Conservation (phyloP, 2,888 invertebrate genomes). For the Drosophila atroscutellata region DNA sequence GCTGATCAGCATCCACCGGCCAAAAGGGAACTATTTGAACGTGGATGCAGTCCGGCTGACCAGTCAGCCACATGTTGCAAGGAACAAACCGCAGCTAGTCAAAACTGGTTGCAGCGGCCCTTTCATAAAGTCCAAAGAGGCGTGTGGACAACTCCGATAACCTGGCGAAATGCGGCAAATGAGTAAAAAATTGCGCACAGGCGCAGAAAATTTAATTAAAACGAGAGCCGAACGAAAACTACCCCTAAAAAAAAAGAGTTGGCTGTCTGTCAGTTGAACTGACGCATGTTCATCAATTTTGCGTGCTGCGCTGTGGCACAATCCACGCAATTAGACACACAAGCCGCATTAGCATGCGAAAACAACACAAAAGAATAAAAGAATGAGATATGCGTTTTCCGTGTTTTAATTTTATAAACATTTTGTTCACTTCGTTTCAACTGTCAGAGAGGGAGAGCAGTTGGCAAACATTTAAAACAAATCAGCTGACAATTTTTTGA, state of each 20-base stretch:
- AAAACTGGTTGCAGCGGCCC: conserved; percentile 38
- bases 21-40: background rate
- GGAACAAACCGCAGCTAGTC: conserved; percentile 41
- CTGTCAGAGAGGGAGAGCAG: background rate
- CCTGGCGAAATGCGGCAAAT: conserved; percentile 53
- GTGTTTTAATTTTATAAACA: conserved; percentile 32
- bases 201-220: conserved; percentile 80
- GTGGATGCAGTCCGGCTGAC: conserved; percentile 32
- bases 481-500: background rate
- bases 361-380: conserved; percentile 39
- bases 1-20: conserved; percentile 13
- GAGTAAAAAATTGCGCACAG: conserved; percentile 74
- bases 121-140: conserved; percentile 23
- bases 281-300: conserved; percentile 79
- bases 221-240: conserved; percentile 28
- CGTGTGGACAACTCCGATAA: conserved; percentile 39
- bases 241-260: conserved; percentile 43
- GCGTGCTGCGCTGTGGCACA: conserved; percentile 43
- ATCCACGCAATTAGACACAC: conserved; percentile 74
- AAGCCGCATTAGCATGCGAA: conserved; percentile 65
- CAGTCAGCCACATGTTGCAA: conserved; percentile 22
- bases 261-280: conserved; percentile 43
- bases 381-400: conserved; percentile 12
- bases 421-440: conserved; percentile 20
- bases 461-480: background rate